Conservation (phyloP, 1,140 invertebrate genomes). For the Drosophila lacertosa region DNA sequence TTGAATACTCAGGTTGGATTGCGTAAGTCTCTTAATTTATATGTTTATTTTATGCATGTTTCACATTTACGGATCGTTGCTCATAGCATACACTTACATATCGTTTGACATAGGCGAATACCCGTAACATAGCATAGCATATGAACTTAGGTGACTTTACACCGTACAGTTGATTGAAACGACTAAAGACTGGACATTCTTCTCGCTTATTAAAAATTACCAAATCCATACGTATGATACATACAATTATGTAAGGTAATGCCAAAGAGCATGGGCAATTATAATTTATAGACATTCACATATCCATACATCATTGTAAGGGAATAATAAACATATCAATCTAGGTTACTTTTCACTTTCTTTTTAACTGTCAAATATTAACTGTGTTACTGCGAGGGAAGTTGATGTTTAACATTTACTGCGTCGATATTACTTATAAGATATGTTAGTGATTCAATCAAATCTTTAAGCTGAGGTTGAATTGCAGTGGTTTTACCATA, state of each 20-base stretch:
- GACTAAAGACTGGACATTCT: slow-evolving; percentile 39
- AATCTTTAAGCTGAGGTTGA: no score
- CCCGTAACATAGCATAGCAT: slow-evolving; percentile 10
- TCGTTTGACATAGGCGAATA: slow-evolving; percentile 11
- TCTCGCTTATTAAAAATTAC: slow-evolving; percentile 7
- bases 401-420: no score
- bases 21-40: slow-evolving; percentile 68
- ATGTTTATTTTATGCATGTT: slow-evolving; percentile 73
- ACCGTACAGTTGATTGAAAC: slow-evolving; percentile 50
- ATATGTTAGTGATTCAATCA: no score
- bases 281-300: slow-evolving; percentile 17
- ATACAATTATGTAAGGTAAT: slow-evolving; percentile 11
- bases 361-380: neutral
- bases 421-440: no score
- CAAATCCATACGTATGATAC: slow-evolving; percentile 15
- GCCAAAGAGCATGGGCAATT: slow-evolving; percentile 9
- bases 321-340: neutral
- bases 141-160: slow-evolving; percentile 8
- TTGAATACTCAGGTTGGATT: slow-evolving; percentile 47
- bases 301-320: slow-evolving; percentile 17
- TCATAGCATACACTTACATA: slow-evolving; percentile 27
- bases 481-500: no score
- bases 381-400: neutral
- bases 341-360: slow-evolving; percentile 7
- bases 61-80: slow-evolving; percentile 59